These are phyloP conservation scores for Penaeus japonicus DNA, from an alignment of 1,140 invertebrate genomes.

Conservation along the genomic window DNA sequence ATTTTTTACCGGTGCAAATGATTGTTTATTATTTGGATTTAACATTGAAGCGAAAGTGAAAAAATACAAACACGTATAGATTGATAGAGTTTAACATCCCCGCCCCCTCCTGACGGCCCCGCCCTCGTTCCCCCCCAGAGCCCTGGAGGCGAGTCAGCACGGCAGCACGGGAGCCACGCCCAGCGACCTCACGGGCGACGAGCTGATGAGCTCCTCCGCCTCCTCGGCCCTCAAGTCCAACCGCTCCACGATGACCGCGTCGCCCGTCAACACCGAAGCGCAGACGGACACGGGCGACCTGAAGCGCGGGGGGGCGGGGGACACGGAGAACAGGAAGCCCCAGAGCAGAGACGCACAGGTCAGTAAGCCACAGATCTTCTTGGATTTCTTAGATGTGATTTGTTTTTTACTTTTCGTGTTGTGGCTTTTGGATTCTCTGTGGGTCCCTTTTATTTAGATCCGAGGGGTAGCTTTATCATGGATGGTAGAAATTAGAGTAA, in stretches of 20 bases:
- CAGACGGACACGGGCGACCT: constrained; percentile 45
- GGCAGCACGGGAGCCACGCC: constrained; percentile 21
- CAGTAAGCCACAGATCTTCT: neutral
- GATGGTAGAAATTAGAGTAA: too few relatives aligned
- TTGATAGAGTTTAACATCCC: too few relatives aligned
- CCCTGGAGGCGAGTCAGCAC: constrained; percentile 39
- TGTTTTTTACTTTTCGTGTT: too few relatives aligned
- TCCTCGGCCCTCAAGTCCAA: constrained; percentile 49
- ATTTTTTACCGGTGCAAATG: too few relatives aligned
- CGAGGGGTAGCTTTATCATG: too few relatives aligned
- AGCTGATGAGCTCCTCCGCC: constrained; percentile 44
- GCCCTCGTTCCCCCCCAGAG: constrained; percentile 10
- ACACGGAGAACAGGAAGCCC: constrained; percentile 6
- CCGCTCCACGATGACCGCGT: constrained; percentile 48
- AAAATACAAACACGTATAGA: too few relatives aligned
- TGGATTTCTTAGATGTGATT: neutral
- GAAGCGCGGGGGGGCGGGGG: neutral
- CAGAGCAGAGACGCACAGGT: constrained; percentile 33
- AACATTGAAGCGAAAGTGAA: too few relatives aligned
- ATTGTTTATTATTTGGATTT: too few relatives aligned
- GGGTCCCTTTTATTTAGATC: too few relatives aligned
- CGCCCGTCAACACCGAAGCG: constrained; percentile 40
- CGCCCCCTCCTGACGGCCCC: neutral
- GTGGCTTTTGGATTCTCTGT: too few relatives aligned
- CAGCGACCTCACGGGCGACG: neutral